A percentile compares a stretch with the other conserved stretches of the same genome.
Conservation (phyloP, 2,113 vertebrate species). For the Trachemys scripta region DNA sequence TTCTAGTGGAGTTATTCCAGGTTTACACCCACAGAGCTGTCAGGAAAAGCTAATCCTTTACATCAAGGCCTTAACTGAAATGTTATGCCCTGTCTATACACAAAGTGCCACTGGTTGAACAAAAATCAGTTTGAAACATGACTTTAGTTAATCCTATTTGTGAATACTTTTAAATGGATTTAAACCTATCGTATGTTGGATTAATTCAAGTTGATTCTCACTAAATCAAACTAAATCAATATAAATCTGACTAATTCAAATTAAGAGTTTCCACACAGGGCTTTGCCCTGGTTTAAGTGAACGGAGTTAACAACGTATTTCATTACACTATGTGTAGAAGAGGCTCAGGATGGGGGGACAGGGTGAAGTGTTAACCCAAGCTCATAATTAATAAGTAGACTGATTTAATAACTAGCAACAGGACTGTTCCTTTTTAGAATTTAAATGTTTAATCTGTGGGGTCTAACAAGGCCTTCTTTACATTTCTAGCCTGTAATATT, state of each 20-base stretch:
- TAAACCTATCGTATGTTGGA: not conserved
- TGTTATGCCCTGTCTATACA: not conserved
- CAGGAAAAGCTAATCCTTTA: not conserved
- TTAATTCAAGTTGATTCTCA: not conserved
- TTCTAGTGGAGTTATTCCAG: not conserved
- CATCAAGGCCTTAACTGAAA: constrained; percentile 26
- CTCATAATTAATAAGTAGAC: not conserved
- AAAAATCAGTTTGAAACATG: not conserved
- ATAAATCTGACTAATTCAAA: not conserved
- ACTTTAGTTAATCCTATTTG: not conserved
- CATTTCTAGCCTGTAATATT: constrained; percentile 37
- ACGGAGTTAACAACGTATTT: not conserved
- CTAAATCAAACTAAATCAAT: not conserved
- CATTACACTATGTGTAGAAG: not conserved
- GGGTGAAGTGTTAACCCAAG: constrained; percentile 3
- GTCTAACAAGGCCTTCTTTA: constrained; percentile 44
- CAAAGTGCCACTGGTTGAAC: not conserved
- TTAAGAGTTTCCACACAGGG: not conserved
- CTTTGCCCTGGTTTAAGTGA: not conserved
- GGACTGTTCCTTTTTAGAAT: constrained; percentile 32
- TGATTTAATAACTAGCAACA: not conserved
- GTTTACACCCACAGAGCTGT: not conserved
- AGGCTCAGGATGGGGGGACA: not conserved
- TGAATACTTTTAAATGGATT: not conserved
- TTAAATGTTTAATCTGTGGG: constrained; percentile 38